These are phyloP conservation scores for Hemicordylus capensis DNA, from an alignment of 2,113 vertebrate genomes.

Conservation along the genomic window DNA sequence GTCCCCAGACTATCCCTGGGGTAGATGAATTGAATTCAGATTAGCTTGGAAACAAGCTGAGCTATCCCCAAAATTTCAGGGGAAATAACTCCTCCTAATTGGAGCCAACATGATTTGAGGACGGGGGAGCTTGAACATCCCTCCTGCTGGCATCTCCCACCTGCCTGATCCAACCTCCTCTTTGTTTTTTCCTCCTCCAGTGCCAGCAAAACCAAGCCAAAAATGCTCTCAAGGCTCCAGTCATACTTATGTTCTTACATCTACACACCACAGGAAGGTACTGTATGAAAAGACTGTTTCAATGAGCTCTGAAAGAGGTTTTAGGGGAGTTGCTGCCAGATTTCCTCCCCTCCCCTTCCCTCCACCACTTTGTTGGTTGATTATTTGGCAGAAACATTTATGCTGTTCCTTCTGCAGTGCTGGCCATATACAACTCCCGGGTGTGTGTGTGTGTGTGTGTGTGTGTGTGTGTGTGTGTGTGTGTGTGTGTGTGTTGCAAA, in stretches of 20 bases:
- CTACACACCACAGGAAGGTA: conserved; percentile 85
- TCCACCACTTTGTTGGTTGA: conserved; percentile 29
- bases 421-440: no score
- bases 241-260: conserved; percentile 72
- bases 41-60: no score
- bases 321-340: accelerated
- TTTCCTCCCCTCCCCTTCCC: no score
- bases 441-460: no score
- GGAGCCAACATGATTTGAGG: no score
- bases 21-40: no score
- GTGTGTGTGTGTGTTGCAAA: no score
- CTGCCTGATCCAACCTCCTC: not conserved
- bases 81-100: no score
- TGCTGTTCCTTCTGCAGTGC: not conserved
- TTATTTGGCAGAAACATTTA: conserved; percentile 14
- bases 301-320: not conserved
- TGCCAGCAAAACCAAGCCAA: conserved; percentile 64
- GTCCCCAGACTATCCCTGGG: no score
- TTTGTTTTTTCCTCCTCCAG: conserved; percentile 44
- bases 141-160: not conserved
- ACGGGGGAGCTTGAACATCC: no score
- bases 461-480: no score
- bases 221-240: conserved; percentile 64
- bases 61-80: no score
- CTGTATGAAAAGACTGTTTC: accelerated